Evolutionary conservation across 2,888 invertebrate genomes (phyloP).

Genomic region (Syrphus vitripennis): DNA sequence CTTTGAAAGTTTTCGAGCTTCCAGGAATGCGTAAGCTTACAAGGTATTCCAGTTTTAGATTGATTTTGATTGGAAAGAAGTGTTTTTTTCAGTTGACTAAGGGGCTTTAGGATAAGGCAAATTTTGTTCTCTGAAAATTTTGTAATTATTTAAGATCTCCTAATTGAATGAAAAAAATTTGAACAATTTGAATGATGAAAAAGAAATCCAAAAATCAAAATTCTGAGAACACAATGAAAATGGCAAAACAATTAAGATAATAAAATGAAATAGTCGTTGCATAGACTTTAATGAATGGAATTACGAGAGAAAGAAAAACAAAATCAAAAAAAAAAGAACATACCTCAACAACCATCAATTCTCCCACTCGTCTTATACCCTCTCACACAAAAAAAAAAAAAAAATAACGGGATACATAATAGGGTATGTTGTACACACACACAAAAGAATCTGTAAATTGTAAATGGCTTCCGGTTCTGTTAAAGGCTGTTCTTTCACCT

Average conservation of each 20-base stretch:
- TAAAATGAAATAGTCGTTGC: neutral
- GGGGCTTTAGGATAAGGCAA: slow-evolving; percentile 24
- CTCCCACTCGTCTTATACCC: neutral
- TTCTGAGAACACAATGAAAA: neutral
- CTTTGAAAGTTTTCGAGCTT: slow-evolving; percentile 44
- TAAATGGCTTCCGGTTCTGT: slow-evolving; percentile 69
- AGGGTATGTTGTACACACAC: slow-evolving; percentile 59
- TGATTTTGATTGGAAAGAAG: slow-evolving; percentile 21
- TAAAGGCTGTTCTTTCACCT: slow-evolving; percentile 65
- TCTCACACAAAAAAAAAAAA: neutral
- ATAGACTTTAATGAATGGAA: slow-evolving; percentile 16
- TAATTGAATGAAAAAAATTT: neutral
- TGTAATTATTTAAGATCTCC: slow-evolving; percentile 9
- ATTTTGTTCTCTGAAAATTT: neutral
- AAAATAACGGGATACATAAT: neutral
- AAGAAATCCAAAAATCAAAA: neutral
- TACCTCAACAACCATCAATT: neutral
- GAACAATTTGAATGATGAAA: neutral
- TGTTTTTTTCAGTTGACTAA: slow-evolving; percentile 10
- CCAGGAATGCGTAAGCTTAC: slow-evolving; percentile 58
- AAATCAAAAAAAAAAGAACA: neutral
- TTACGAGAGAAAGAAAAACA: neutral
- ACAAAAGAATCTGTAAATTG: slow-evolving; percentile 68
- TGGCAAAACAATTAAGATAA: neutral
- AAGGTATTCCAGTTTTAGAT: slow-evolving; percentile 14